Evolutionary conservation across 1,140 invertebrate species (phyloP), one percentile per base, ranked within the genome.

Genomic region (Spodoptera frugiperda): DNA sequence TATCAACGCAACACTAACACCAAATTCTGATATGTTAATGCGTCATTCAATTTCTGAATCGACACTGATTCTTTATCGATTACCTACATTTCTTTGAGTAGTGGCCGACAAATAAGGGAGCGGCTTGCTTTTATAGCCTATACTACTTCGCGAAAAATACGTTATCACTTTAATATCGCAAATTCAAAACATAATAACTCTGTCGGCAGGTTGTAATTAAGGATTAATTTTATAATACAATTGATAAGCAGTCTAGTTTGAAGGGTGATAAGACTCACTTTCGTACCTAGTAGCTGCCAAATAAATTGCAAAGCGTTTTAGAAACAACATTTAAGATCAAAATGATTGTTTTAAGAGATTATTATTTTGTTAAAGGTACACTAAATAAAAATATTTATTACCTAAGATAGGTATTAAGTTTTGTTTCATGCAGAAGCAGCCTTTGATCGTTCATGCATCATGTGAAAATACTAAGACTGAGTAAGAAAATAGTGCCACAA

Each of bases 191-290:
- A 33, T 59, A n/a, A 59, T 59, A 30, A n/a, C 5, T 8, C n/a
- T 39, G 57, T 61, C 30, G 33, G 57, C 33, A 15, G 8, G 30
- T 44, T 61, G 30, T 59, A 33, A 33, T 61, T 15, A 39, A 33
- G 57, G 57, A 61, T 17, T 61, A 61, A 44, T 61, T 61, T n/a
- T 10, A 15, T 33, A 61, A 61, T 61, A 30, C 21, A n/a, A 11
- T n/a, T 4, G 57, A 17, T 61, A 55, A 55, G 11, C n/a, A 21
- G n/a, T 61, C 57, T 61, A 61, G n/a, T 33, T 44, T 17, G 30
- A 61, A 15, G 17, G n/a, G 25, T 30, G 57, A 61, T 61, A 61
- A 39, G n/a, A n/a, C 8, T 6, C 1, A 11, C 2, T 44, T 61
- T 61, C 2, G 25, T 39, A 30, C 2, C 2, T 33, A 25, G 33